A percentile compares a stretch with the other conserved stretches of the same genome.
phyloP scores from a whole-genome alignment of 2,797 vertebrate species.

The Antennarius maculatus region DNA sequence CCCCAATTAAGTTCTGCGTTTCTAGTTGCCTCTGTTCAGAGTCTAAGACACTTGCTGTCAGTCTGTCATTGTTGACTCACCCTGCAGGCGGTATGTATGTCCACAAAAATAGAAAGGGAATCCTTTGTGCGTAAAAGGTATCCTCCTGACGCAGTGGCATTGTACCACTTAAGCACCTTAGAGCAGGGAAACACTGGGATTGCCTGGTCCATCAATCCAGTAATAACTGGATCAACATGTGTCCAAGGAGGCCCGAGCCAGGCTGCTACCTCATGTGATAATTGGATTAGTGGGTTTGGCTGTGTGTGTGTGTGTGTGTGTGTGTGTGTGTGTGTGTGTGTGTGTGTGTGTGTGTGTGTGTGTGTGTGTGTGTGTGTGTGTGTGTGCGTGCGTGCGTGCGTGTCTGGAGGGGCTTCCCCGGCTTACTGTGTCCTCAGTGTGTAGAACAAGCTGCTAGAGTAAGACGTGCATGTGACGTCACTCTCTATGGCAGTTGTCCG shows the following conservation, averaged over 20 bases:
- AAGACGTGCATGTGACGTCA: conserved; percentile 52
- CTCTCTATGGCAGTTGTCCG: conserved; percentile 43
- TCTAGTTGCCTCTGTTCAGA: conserved; percentile 44
- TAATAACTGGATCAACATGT: conserved; percentile 76
- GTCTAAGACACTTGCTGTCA: conserved; percentile 62
- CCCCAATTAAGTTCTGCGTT: conserved; percentile 52
- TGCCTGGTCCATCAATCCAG: conserved; percentile 61
- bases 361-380: conserved; percentile 22
- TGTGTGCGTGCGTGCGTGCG: too few species aligned
- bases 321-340: conserved; percentile 33
- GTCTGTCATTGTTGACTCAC: conserved; percentile 68
- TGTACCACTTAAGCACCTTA: conserved; percentile 70
- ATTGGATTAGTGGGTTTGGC: conserved; percentile 69
- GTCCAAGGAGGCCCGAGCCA: conserved; percentile 54
- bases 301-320: conserved; percentile 28
- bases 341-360: conserved; percentile 12
- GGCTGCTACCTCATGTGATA: conserved; percentile 64
- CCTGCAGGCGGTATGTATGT: conserved; percentile 35
- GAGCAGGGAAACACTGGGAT: conserved; percentile 71
- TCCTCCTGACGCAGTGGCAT: conserved; percentile 60
- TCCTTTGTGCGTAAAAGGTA: conserved; percentile 73
- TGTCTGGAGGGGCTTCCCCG: not conserved
- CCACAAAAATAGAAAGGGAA: conserved; percentile 70
- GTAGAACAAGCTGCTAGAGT: conserved; percentile 44
- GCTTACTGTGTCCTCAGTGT: too few species aligned